Evolutionary conservation across 2,797 vertebrate genomes (phyloP).

Genomic region (Choloepus didactylus): DNA sequence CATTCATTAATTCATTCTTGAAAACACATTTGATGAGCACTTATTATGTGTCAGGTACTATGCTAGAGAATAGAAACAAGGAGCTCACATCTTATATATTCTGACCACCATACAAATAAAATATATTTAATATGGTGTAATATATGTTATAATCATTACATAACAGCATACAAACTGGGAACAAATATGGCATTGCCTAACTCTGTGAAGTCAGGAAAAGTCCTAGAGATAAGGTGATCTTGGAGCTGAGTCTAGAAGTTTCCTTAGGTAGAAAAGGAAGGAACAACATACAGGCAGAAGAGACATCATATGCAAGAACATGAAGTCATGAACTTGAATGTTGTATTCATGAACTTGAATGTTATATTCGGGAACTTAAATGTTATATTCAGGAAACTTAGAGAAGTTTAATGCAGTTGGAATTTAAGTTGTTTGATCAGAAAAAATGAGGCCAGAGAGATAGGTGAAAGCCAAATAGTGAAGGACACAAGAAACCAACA

Average conservation of each 20-base stretch:
- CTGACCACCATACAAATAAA: not conserved
- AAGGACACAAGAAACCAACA: not conserved
- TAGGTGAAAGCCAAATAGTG: not conserved
- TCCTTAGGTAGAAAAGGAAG: not conserved
- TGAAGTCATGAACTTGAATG: not conserved
- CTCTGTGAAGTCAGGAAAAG: not conserved
- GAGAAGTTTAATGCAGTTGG: not conserved
- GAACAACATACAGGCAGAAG: not conserved
- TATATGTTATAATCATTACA: not conserved
- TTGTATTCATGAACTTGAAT: not conserved
- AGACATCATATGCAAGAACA: not conserved
- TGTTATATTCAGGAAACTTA: not conserved
- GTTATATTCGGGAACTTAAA: not conserved
- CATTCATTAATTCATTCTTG: not conserved
- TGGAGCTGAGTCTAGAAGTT: not conserved
- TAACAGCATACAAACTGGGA: not conserved
- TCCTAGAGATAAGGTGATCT: rapidly evolving
- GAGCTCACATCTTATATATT: not conserved
- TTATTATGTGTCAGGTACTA: not conserved
- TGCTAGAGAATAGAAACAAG: not conserved
- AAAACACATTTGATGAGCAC: not conserved
- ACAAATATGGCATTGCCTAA: rapidly evolving
- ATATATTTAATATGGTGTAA: not conserved
- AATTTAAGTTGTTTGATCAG: not conserved
- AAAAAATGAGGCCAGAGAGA: not conserved